phyloP scores from a whole-genome alignment of 2,888 invertebrate species.

The Pollenia amentaria region DNA sequence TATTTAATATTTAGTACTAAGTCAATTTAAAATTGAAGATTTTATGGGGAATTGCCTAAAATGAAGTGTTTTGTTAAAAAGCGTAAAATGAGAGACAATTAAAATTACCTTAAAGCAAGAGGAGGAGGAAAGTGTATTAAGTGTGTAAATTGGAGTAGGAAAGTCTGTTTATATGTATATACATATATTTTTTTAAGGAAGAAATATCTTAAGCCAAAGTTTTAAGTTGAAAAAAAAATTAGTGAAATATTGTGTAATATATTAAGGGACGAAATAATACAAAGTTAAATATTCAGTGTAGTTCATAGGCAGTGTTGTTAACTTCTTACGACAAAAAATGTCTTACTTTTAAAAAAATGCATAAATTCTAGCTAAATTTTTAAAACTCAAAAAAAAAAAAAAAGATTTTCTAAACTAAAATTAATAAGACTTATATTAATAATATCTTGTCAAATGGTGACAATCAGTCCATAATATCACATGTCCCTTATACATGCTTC shows the following conservation, averaged over 20 bases:
- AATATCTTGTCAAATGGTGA: too few relatives aligned
- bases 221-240: not conserved
- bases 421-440: too few relatives aligned
- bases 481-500: too few relatives aligned
- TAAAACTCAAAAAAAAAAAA: too few relatives aligned
- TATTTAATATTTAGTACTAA: constrained; percentile 27
- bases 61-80: constrained; percentile 9
- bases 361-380: too few relatives aligned
- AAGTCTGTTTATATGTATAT: not conserved
- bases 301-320: too few relatives aligned
- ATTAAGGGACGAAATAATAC: not conserved
- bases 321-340: too few relatives aligned
- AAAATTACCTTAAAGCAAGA: constrained; percentile 15
- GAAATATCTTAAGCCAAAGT: not conserved
- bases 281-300: too few relatives aligned
- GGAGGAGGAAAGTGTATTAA: not conserved
- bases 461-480: too few relatives aligned
- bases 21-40: constrained; percentile 7
- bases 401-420: too few relatives aligned
- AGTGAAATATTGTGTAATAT: not conserved
- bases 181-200: not conserved
- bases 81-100: constrained; percentile 38
- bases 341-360: too few relatives aligned
- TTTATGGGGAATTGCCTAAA: not conserved
- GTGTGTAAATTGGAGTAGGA: not conserved